A percentile compares a stretch with the other conserved stretches of the same genome.
phyloP scores from a whole-genome alignment of 2,888 invertebrate species.

The Ormyrus nitidulus region DNA sequence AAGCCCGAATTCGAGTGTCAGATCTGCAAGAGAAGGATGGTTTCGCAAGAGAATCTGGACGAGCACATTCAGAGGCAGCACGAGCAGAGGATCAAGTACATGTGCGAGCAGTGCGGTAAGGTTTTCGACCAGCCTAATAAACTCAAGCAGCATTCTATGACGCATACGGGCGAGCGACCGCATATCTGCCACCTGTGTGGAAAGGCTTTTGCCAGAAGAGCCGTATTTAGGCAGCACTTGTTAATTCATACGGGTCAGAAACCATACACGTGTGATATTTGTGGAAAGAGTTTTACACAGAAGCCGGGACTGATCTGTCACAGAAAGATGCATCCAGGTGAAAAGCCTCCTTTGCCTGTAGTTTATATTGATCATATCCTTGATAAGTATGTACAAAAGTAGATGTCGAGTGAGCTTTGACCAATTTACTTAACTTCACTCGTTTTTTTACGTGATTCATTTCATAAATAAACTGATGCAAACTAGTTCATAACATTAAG shows the following conservation, averaged over 20 bases:
- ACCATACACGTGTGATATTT: conserved; percentile 73
- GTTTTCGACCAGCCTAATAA: conserved; percentile 72
- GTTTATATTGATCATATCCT: conserved; percentile 73
- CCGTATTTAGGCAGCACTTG: conserved; percentile 71
- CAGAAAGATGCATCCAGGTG: conserved; percentile 72
- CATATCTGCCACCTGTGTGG: conserved; percentile 70
- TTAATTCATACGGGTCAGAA: conserved; percentile 72
- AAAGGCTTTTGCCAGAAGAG: conserved; percentile 71
- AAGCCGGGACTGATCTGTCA: conserved; percentile 73
- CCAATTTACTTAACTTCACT: no score
- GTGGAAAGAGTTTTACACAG: conserved; percentile 73
- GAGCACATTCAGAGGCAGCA: conserved; percentile 72
- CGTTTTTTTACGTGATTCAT: no score
- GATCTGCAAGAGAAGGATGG: conserved; percentile 72
- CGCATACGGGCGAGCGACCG: conserved; percentile 72
- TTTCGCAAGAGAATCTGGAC: conserved; percentile 71
- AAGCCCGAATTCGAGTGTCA: conserved; percentile 72
- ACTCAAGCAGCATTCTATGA: conserved; percentile 71
- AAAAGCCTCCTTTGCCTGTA: conserved; percentile 72
- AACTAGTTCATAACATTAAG: no score
- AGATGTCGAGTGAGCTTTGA: background rate
- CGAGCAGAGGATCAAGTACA: conserved; percentile 69
- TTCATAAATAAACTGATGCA: no score
- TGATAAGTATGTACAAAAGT: conserved; percentile 61
- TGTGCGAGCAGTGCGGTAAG: conserved; percentile 73